Percentiles rank a stretch among this genome's conserved stretches.
phyloP scores from a whole-genome alignment of 1,140 invertebrate species.

The Lordiphosa clarofinis region DNA sequence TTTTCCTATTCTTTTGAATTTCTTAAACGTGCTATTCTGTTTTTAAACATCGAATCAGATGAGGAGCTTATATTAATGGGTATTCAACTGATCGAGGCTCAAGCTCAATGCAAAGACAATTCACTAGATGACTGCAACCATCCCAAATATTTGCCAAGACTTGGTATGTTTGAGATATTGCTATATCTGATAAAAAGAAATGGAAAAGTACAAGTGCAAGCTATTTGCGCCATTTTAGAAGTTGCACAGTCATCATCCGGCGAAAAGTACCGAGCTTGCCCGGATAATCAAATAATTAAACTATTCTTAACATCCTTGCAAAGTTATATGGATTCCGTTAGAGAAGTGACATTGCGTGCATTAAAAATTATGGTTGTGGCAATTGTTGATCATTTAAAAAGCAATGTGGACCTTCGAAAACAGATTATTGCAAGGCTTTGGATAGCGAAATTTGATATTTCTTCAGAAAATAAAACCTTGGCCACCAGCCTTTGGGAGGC shows the following conservation, averaged over 20 bases:
- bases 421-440: constrained; percentile 86
- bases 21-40: constrained; percentile 84
- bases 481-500: constrained; percentile 86
- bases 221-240: constrained; percentile 87
- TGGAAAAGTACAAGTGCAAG: constrained; percentile 87
- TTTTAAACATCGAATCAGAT: constrained; percentile 79
- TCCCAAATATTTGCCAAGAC: constrained; percentile 88
- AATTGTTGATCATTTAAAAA: constrained; percentile 84
- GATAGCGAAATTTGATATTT: constrained; percentile 88
- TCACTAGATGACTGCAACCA: constrained; percentile 81
- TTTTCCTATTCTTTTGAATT: constrained; percentile 93
- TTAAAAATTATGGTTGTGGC: constrained; percentile 84
- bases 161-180: constrained; percentile 89
- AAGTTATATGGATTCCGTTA: constrained; percentile 83
- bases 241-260: constrained; percentile 87
- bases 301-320: constrained; percentile 89
- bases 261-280: constrained; percentile 82
- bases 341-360: constrained; percentile 89
- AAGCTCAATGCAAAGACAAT: constrained; percentile 84
- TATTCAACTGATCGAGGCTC: constrained; percentile 86
- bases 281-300: constrained; percentile 86
- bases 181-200: constrained; percentile 89
- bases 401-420: constrained; percentile 81
- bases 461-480: constrained; percentile 84
- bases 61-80: constrained; percentile 83